phyloP scores from a whole-genome alignment of 2,113 vertebrate species.

The Rattus norvegicus region GRCr8 NC_086023.1:50116501-50117000 shows the following conservation, averaged over 20 bases:
- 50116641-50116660: neutral
- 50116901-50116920: neutral
- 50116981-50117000: neutral
- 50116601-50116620: neutral
- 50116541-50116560: neutral
- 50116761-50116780: neutral
- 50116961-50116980: neutral
- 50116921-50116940: neutral
- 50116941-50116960: neutral
- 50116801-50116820: neutral
- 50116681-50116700: neutral
- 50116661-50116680: neutral
- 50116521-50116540: neutral
- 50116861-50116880: neutral
- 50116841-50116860: neutral
- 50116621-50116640: neutral
- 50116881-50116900: neutral
- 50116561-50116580: neutral
- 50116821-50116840: neutral
- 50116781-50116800: neutral
- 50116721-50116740: neutral
- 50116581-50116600: neutral
- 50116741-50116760: neutral
- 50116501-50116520: neutral
- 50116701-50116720: neutral